Evolutionary conservation across 2,113 vertebrate genomes (phyloP).

Genomic region (Eptesicus fuscus): DNA sequence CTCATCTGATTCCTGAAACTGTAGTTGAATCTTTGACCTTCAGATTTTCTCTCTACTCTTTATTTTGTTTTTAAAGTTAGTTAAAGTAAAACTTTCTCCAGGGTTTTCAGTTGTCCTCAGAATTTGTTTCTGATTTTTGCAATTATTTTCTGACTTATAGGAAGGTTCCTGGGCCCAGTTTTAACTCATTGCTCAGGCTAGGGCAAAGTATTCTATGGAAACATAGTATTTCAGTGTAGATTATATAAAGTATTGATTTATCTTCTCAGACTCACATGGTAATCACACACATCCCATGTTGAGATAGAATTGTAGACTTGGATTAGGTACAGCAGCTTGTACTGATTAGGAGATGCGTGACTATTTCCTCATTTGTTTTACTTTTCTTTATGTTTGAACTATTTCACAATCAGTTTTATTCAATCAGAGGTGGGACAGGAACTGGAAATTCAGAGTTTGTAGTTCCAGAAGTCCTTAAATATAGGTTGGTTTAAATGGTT

Average conservation of each 20-base stretch:
- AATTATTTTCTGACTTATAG: not conserved
- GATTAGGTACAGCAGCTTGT: not conserved
- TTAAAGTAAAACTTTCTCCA: not conserved
- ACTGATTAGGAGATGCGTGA: not conserved
- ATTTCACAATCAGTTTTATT: not conserved
- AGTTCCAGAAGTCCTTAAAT: not conserved
- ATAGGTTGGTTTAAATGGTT: slow-evolving; percentile 51
- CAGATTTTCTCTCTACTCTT: not conserved
- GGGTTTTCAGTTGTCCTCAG: not conserved
- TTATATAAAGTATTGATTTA: not conserved
- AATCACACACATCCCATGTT: not conserved
- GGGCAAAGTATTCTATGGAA: not conserved
- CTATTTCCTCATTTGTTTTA: not conserved
- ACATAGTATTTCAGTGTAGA: not conserved
- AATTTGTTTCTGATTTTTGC: not conserved
- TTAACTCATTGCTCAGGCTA: not conserved
- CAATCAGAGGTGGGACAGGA: not conserved
- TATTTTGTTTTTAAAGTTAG: not conserved
- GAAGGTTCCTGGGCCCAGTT: not conserved
- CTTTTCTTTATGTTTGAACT: not conserved
- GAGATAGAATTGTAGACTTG: not conserved
- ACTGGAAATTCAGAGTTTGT: not conserved
- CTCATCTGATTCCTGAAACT: not conserved
- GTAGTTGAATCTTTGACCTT: not conserved
- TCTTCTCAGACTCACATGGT: not conserved